Conservation (phyloP, 2,797 vertebrate species). For the Sphenopsis melanotis region DNA sequence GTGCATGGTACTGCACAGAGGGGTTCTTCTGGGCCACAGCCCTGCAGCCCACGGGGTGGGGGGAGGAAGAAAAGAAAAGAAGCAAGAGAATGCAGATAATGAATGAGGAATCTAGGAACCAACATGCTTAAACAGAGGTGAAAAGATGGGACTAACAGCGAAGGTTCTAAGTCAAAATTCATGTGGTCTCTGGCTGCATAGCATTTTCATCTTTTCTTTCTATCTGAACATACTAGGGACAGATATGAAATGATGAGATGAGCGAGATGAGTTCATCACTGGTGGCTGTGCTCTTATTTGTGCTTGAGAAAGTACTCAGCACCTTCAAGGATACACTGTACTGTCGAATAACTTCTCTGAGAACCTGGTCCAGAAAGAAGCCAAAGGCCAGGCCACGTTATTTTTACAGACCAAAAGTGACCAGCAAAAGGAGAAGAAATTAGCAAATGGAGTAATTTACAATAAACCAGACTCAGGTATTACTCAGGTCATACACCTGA, state of each 20-base stretch:
- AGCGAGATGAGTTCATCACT: not conserved
- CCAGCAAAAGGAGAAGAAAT: not conserved
- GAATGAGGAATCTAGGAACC: not conserved
- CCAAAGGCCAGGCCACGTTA: not conserved
- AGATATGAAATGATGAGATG: not conserved
- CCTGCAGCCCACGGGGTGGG: conserved; percentile 54
- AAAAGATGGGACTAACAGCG: not conserved
- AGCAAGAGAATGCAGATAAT: rapidly evolving
- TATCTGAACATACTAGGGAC: not conserved
- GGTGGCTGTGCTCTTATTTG: not conserved
- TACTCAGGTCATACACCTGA: not conserved
- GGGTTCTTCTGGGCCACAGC: conserved; percentile 77
- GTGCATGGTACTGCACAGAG: conserved; percentile 74
- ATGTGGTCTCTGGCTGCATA: not conserved
- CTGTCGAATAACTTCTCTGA: not conserved
- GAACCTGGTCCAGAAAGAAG: not conserved
- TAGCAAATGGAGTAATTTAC: not conserved
- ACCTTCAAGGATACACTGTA: not conserved
- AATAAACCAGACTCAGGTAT: not conserved
- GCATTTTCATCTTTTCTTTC: not conserved
- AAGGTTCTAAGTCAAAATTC: not conserved
- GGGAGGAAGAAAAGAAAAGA: not conserved
- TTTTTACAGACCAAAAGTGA: not conserved
- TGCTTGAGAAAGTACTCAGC: not conserved
- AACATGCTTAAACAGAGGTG: not conserved